Evolutionary conservation across 2,888 invertebrate species (phyloP), one percentile per base, ranked within the genome.

Genomic region (Leucozona laternaria): DNA sequence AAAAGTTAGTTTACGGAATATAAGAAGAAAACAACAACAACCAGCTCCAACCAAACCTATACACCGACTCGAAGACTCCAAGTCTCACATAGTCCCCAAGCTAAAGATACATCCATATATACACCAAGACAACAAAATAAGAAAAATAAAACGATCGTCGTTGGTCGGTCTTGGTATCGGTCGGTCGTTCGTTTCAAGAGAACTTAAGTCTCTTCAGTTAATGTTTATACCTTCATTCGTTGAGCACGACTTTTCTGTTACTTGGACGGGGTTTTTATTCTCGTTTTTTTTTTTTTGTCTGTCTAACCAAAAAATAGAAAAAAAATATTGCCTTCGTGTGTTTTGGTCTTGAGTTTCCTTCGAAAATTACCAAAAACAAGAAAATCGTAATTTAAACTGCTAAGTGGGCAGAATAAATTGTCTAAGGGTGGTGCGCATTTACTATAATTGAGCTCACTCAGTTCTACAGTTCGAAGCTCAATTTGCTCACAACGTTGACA

Each of bases 191-290:
- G 45, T 55, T 82, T 62, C 81, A 75, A 82, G 86, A 86, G 81
- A 81, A 70, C 64, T 48, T n/a, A 62, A 83, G 82, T 79, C 79
- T 83, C 83, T 83, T 87, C 87, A 87, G 87, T 87, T 87, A 72
- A 87, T 79, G 87, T 87, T 87, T 79, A 79, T 87, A 87, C 87
- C 86, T 87, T 83, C 72, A 70, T 82, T 81, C 78, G 83, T 87
- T 76, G 83, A 87, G 83, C 83, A 87, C 83, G 79, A 72, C 72
- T 79, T 81, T 71, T 87, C 43, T 68, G 66, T 31, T 66, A 66
- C 55, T 68, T 58, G 37, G 79, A 79, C 72, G 66, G 79, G 68
- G 50, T 72, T 78, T 58, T 77, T 72, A 34, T 40, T 17, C 45
- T 25, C 40, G 7, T 37, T 53, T 34, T 34, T 66, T 53, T 25